Conservation (phyloP, 2,113 vertebrate species). For the Oncorhynchus masou region DNA sequence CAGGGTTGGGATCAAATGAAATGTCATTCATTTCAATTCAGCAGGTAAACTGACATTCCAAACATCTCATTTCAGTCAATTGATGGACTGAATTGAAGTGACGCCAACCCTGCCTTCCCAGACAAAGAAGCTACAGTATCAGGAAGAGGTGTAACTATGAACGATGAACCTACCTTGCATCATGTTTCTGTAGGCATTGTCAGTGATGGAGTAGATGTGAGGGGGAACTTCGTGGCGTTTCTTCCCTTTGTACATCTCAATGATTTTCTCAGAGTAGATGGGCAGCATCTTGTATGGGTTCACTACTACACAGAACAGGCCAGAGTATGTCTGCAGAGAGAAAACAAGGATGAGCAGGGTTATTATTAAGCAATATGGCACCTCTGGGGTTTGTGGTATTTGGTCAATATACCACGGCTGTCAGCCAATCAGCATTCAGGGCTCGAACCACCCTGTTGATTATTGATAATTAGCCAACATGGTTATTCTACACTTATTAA, state of each 20-base stretch:
- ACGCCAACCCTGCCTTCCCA: too few relatives aligned
- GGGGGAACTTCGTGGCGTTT: conserved; percentile 95
- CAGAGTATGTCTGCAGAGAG: conserved; percentile 87
- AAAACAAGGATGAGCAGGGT: background rate
- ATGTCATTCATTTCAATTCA: too few relatives aligned
- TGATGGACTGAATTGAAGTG: too few relatives aligned
- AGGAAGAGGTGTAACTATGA: background rate
- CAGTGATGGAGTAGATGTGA: conserved; percentile 92
- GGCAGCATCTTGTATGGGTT: conserved; percentile 96
- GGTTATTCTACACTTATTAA: background rate
- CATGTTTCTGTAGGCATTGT: conserved; percentile 97
- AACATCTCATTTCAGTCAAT: too few relatives aligned
- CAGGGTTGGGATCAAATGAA: too few relatives aligned
- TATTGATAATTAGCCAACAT: background rate
- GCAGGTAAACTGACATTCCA: too few relatives aligned
- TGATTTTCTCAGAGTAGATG: conserved; percentile 97
- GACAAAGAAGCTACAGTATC: background rate
- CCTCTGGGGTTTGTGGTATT: too few relatives aligned
- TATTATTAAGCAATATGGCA: background rate
- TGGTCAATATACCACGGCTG: too few relatives aligned
- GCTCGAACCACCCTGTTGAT: background rate
- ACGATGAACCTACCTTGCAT: conserved; percentile 84
- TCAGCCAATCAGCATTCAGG: too few relatives aligned
- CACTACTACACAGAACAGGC: conserved; percentile 95
- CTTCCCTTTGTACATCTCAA: conserved; percentile 98